Conservation (phyloP, 2,113 vertebrate genomes). For the Taxidea taxus region DNA sequence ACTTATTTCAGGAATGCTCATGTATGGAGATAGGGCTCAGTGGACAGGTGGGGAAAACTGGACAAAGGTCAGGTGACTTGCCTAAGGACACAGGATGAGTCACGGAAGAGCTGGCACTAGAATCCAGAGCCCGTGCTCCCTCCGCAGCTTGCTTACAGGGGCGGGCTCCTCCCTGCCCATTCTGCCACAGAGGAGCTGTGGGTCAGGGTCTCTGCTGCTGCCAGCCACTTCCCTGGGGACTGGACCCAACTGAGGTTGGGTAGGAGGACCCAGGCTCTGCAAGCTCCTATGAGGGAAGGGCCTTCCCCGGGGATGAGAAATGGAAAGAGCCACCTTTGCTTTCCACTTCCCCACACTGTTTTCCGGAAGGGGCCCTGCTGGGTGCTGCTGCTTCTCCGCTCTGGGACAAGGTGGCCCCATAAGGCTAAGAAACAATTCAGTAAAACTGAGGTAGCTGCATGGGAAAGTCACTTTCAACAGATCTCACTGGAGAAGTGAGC, state of each 20-base stretch:
- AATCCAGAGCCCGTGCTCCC: neutral
- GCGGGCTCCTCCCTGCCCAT: neutral
- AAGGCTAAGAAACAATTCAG: neutral
- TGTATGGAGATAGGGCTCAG: neutral
- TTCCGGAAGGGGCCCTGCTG: neutral
- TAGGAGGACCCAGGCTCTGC: neutral
- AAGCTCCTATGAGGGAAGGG: neutral
- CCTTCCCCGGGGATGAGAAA: too few relatives aligned
- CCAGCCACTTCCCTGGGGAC: neutral
- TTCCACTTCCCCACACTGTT: neutral
- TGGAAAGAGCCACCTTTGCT: neutral
- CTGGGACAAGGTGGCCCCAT: neutral
- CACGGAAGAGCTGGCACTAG: neutral
- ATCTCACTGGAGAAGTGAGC: neutral
- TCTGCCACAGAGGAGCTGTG: neutral
- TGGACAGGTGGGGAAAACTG: neutral
- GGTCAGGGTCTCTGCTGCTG: neutral
- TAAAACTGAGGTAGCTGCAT: neutral
- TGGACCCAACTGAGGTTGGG: neutral
- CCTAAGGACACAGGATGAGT: neutral
- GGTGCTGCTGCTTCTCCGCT: neutral
- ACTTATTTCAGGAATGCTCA: neutral
- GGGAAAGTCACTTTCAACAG: neutral
- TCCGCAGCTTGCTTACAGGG: neutral
- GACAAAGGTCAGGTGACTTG: neutral